Evolutionary conservation across 2,888 invertebrate species (phyloP).

Genomic region (Stenodema calcarata): DNA sequence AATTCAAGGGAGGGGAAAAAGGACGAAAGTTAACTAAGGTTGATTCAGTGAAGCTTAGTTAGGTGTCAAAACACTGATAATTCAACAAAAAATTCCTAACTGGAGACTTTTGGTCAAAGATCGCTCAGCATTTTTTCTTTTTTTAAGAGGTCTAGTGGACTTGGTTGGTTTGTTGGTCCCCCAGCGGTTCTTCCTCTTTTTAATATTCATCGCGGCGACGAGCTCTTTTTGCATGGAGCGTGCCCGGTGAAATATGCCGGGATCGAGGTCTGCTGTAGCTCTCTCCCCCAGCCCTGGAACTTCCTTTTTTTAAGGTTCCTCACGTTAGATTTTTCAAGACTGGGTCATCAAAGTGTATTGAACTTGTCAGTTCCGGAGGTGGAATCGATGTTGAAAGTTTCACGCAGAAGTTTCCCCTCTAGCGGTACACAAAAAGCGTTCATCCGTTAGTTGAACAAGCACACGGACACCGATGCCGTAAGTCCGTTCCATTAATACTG

Average conservation of each 20-base stretch:
- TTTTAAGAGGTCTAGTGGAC: background rate
- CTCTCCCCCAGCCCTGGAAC: background rate
- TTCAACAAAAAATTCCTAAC: background rate
- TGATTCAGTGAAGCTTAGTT: slow-evolving; percentile 30
- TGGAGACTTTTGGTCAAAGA: background rate
- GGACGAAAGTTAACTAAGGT: slow-evolving; percentile 26
- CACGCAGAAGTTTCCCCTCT: too few relatives aligned
- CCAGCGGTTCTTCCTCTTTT: background rate
- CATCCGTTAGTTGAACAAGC: too few relatives aligned
- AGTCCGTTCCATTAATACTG: too few relatives aligned
- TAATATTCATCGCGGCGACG: background rate
- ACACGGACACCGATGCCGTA: too few relatives aligned
- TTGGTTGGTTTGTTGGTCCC: background rate
- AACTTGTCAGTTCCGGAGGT: too few relatives aligned
- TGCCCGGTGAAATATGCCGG: background rate
- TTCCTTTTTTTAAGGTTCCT: too few relatives aligned
- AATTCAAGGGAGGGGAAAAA: background rate
- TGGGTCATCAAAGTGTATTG: too few relatives aligned
- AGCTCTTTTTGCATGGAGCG: background rate
- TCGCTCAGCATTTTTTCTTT: background rate
- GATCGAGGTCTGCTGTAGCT: background rate
- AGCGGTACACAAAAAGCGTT: too few relatives aligned
- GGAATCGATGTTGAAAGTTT: too few relatives aligned
- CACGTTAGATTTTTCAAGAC: too few relatives aligned
- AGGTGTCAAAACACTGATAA: slow-evolving; percentile 22